Percentiles rank a stretch among this genome's conserved stretches.
Conservation (phyloP, 2,888 invertebrate species). For the Aethes cnicana region DNA sequence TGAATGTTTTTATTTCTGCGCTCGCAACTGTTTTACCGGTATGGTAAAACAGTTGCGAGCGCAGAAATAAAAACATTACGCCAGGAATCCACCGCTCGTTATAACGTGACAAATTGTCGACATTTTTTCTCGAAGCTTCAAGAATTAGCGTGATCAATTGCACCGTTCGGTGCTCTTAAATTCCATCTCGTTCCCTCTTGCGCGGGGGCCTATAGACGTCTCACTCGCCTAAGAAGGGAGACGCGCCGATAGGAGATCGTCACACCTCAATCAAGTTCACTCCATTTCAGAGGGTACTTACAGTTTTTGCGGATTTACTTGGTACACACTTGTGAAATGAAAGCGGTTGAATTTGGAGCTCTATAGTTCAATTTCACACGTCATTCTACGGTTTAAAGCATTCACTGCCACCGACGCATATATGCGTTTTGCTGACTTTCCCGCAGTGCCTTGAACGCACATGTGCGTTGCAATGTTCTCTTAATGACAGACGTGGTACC, state of each 20-base stretch:
- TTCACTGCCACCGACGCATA: too few species aligned
- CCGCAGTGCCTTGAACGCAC: too few species aligned
- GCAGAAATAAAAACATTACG: conserved; percentile 43
- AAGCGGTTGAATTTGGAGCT: conserved; percentile 3
- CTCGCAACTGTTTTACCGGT: too few species aligned
- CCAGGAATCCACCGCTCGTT: conserved; percentile 60
- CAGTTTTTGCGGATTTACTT: conserved; percentile 28
- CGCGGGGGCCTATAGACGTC: conserved; percentile 25
- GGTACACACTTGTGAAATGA: conserved; percentile 26
- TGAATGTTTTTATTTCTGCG: too few species aligned
- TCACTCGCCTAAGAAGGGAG: conserved; percentile 33
- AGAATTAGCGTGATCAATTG: conserved; percentile 79
- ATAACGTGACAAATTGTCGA: conserved; percentile 72
- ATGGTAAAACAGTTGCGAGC: too few species aligned
- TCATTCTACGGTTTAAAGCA: too few species aligned
- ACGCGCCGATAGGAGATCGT: conserved; percentile 39
- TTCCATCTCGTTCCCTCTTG: conserved; percentile 47
- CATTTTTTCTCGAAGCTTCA: conserved; percentile 68
- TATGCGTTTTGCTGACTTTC: too few species aligned
- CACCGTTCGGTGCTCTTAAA: conserved; percentile 64
- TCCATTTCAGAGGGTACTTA: conserved; percentile 29
- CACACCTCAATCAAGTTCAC: conserved; percentile 41
- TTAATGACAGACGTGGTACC: too few species aligned
- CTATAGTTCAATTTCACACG: too few species aligned
- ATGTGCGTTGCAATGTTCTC: too few species aligned